Conservation (phyloP, 2,113 vertebrate species). For the Oryzias melastigma region DNA sequence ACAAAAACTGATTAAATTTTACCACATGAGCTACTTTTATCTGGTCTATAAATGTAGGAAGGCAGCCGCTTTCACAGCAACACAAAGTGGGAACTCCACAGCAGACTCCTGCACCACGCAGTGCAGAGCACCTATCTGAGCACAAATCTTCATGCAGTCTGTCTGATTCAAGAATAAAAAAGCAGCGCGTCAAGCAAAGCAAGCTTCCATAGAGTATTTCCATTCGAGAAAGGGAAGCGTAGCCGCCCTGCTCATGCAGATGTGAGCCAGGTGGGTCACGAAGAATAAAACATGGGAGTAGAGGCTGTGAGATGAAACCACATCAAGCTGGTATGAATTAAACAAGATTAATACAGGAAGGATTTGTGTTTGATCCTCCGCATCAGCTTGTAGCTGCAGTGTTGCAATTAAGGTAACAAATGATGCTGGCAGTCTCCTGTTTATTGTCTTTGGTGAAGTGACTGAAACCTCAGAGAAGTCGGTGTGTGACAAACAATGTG, state of each 20-base stretch:
- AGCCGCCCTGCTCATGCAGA: constrained; percentile 14
- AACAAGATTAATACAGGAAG: constrained; percentile 46
- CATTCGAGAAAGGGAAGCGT: constrained; percentile 3
- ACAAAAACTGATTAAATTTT: constrained; percentile 41
- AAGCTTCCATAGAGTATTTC: constrained; percentile 22
- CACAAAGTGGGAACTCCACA: constrained; percentile 29
- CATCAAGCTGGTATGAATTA: constrained; percentile 53
- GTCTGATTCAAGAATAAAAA: constrained; percentile 20
- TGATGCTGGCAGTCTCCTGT: constrained; percentile 36
- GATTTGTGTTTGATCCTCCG: constrained; percentile 52
- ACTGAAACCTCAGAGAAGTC: constrained; percentile 16
- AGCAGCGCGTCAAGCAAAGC: constrained; percentile 9
- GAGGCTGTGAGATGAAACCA: constrained; percentile 28
- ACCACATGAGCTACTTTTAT: constrained; percentile 42
- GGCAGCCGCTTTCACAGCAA: constrained; percentile 31
- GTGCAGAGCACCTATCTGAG: constrained; percentile 25
- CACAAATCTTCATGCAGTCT: constrained; percentile 30
- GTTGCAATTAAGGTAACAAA: constrained; percentile 60
- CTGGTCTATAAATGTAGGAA: constrained; percentile 24
- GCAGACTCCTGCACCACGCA: constrained; percentile 31
- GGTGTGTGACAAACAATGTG: constrained; percentile 11
- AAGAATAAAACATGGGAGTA: constrained; percentile 35
- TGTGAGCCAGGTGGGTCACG: constrained; percentile 23
- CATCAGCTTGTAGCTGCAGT: constrained; percentile 49
- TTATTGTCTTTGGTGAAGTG: constrained; percentile 25